These are phyloP conservation scores for Chromobotia macracanthus DNA, from an alignment of 2,797 vertebrate species.

Conservation along the genomic window DNA sequence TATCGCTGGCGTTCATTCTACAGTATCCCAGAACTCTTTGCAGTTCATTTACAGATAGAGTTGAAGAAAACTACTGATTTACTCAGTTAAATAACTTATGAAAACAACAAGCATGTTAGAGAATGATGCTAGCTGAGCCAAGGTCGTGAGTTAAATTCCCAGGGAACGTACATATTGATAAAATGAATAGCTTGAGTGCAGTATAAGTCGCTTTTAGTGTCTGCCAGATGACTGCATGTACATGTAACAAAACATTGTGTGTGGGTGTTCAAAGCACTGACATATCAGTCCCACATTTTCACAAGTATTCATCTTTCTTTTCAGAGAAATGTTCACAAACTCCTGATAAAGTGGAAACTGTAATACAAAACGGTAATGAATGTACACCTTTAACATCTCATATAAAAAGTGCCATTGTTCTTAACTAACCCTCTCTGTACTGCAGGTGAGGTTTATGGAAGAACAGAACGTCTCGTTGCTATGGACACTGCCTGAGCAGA, in stretches of 20 bases:
- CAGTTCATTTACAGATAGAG: neutral
- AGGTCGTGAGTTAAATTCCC: neutral
- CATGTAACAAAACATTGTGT: neutral
- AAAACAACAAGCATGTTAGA: neutral
- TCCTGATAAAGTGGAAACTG: slow-evolving; percentile 19
- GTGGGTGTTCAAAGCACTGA: neutral
- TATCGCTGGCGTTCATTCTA: too few species aligned
- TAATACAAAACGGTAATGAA: slow-evolving; percentile 27
- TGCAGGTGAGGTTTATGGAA: slow-evolving; percentile 45
- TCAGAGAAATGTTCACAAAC: slow-evolving; percentile 18
- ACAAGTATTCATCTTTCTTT: slow-evolving; percentile 6
- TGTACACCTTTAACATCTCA: slow-evolving; percentile 13
- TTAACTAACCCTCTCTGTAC: slow-evolving; percentile 6
- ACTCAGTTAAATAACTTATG: neutral
- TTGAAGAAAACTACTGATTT: neutral
- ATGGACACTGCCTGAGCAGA: slow-evolving; percentile 41
- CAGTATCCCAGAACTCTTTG: slow-evolving; percentile 8
- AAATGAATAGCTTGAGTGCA: neutral
- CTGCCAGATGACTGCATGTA: neutral
- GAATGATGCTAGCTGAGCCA: neutral
- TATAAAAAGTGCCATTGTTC: slow-evolving; percentile 7
- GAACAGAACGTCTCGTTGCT: slow-evolving; percentile 29
- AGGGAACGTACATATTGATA: neutral
- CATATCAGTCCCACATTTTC: neutral
- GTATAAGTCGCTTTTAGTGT: neutral